Base-by-base conservation (phyloP, 2,113 vertebrate species). In the Sclerurus mexicanus region DNA sequence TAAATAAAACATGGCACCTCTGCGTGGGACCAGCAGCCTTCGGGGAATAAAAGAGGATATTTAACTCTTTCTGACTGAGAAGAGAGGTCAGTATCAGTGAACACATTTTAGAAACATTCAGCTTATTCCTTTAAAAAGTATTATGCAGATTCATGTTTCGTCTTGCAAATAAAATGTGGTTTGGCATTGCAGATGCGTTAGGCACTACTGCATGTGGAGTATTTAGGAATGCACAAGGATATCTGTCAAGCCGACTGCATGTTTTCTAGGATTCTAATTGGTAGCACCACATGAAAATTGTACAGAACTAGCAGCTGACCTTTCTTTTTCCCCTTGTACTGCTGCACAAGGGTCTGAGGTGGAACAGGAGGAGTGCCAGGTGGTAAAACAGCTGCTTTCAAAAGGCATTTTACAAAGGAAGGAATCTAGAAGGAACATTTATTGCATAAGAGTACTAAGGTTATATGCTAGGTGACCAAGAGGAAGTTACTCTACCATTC, bases 1-100 rank as follows among this genome's bases (percentile, higher is more conserved):
- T 98, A 98, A 98, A 98, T 98, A 98, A 98, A 98, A 98, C 97
- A 98, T 98, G 97, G 97, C 96, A 97, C 91, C 94, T 94, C 83
- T 97, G 96, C 19, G 12, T 97, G 96, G 92, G 83, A 94, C 91
- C 88, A 90, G 87, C 60, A 92, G 73, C 92, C 93, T 90, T 88
- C 3, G 4, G 97, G 87, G 97, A 97, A 86, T 97, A 95, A 96
- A 90, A 92, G 80, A 91, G 93, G 83, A 40, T 86, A 14, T 95
- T 98, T 98, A 98, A 98, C 97, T 97, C 96, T 94, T 97, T 92
- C 85, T 73, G 33, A 95, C 49, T 90, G 63, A 89, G 83, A 96
- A 80, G 85, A 88, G 44, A 92, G 49, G 52, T 78, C 50, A 81
- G 23, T 89, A 72, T 69, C 84, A 76, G 77, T 92, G 55, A 90